Evolutionary conservation across 2,797 vertebrate species (phyloP).

Genomic region (Xerus rutilus): DNA sequence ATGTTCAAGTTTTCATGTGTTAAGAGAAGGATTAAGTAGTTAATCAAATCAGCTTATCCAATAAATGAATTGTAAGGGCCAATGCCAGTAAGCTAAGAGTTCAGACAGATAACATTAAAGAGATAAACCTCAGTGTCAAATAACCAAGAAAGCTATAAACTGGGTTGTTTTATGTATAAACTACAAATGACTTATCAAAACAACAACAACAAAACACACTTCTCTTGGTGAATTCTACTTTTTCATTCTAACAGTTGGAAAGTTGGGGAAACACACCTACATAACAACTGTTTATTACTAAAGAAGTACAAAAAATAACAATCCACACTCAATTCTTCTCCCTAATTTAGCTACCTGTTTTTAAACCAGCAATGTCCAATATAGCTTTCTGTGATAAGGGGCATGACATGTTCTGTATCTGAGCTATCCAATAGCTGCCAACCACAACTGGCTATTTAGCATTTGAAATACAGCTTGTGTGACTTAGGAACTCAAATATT

Average conservation of each 20-base stretch:
- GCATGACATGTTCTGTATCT: neutral
- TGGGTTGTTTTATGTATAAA: neutral
- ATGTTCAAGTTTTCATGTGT: constrained; percentile 12
- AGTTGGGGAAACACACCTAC: constrained; percentile 69
- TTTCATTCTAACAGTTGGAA: constrained; percentile 69
- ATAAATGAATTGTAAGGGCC: neutral
- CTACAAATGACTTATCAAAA: constrained; percentile 54
- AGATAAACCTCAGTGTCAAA: constrained; percentile 6
- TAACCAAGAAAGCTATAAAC: neutral
- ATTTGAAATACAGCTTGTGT: neutral
- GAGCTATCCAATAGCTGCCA: neutral
- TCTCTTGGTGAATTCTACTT: constrained; percentile 36
- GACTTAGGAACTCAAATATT: neutral
- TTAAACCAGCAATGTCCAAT: neutral
- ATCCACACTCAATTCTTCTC: neutral
- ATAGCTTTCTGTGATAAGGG: constrained; percentile 1
- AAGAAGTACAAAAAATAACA: constrained; percentile 57
- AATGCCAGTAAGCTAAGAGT: constrained; percentile 29
- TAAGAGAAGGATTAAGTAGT: constrained; percentile 16
- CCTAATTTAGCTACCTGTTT: constrained; percentile 46
- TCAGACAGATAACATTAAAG: constrained; percentile 42
- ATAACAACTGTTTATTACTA: constrained; percentile 75
- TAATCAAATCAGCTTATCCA: constrained; percentile 46
- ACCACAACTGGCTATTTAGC: neutral
- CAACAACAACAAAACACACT: neutral